phyloP scores from a whole-genome alignment of 1,140 invertebrate genomes.

The Drosophila athabasca region DNA sequence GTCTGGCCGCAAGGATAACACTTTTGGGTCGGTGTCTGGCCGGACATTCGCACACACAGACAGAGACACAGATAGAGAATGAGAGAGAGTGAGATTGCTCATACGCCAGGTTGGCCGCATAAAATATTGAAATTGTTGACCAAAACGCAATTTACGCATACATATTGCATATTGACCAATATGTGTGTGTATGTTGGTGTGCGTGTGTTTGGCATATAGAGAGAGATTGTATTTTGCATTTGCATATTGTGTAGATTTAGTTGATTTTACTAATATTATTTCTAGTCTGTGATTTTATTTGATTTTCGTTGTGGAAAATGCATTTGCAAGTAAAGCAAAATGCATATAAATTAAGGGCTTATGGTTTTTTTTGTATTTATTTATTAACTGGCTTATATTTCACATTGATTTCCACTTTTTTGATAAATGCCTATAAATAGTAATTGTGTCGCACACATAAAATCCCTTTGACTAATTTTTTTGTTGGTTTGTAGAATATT shows the following conservation, averaged over 20 bases:
- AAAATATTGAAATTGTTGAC: slow-evolving; percentile 57
- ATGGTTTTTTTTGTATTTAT: slow-evolving; percentile 1
- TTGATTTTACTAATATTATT: slow-evolving; percentile 16
- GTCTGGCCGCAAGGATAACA: slow-evolving; percentile 20
- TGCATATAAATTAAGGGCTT: slow-evolving; percentile 33
- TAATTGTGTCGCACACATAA: slow-evolving; percentile 9
- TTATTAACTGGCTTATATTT: slow-evolving; percentile 28
- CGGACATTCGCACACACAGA: not conserved
- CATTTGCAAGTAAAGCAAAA: slow-evolving; percentile 19
- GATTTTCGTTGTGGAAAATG: slow-evolving; percentile 8
- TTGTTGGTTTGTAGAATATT: too few species aligned
- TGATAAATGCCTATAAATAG: not conserved
- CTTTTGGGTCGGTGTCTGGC: slow-evolving; percentile 9
- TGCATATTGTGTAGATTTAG: slow-evolving; percentile 40
- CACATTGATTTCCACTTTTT: not conserved
- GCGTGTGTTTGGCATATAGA: not conserved
- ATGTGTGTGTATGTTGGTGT: not conserved
- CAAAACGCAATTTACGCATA: slow-evolving; percentile 51
- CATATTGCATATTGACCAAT: slow-evolving; percentile 37
- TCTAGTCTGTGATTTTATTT: slow-evolving; percentile 23
- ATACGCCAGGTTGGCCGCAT: slow-evolving; percentile 44
- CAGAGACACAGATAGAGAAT: not conserved
- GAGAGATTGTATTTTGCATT: slow-evolving; percentile 33
- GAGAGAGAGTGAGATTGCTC: slow-evolving; percentile 19
- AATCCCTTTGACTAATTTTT: too few species aligned